Evolutionary conservation across 2,113 vertebrate species (phyloP), one percentile per base, ranked within the genome.

Genomic region (Coregonus clupeaformis): DNA sequence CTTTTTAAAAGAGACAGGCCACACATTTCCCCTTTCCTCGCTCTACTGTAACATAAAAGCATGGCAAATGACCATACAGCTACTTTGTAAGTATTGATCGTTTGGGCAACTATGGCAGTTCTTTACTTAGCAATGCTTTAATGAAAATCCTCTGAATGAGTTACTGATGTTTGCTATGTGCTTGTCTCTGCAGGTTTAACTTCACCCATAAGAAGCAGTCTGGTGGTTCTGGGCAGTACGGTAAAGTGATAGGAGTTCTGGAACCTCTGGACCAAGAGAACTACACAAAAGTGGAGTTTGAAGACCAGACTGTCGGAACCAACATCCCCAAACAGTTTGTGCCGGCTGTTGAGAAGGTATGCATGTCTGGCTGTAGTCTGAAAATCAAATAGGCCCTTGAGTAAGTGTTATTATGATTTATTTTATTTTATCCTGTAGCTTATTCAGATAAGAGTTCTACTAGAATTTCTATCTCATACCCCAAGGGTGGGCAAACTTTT

Each of bases 191-290:
- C 57, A 99, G 98, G 83, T 99, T 99, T 89, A 95, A 98, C 2
- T 99, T 93, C 76, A 98, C 95, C 1, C 98, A 99, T 81, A 99
- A 99, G 91, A 99, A 93, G 73, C 98, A 99, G 84, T 91, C 90
- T 0, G 98, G 98, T 0, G 98, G 98, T 20, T 94, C 98, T 0
- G 98, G 97, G 1, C 97, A 99, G 86, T 99, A 90, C 0, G 98
- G 98, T 29, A 99, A 97, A 88, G 98, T 99, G 0, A 92, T 92
- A 0, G 98, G 98, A 0, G 84, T 93, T 7, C 85, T 99, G 1
- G 96, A 98, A 87, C 96, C 97, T 49, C 87, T 99, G 84, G 92
- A 96, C 0, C 66, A 88, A 0, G 95, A 99, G 55, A 71, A 92
- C 76, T 93, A 85, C 90, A 98, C 95, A 0, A 97, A 96, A 57